These are phyloP conservation scores for Myotis findleyi DNA, from an alignment of 2,797 vertebrate species.

Conservation along the genomic window DNA sequence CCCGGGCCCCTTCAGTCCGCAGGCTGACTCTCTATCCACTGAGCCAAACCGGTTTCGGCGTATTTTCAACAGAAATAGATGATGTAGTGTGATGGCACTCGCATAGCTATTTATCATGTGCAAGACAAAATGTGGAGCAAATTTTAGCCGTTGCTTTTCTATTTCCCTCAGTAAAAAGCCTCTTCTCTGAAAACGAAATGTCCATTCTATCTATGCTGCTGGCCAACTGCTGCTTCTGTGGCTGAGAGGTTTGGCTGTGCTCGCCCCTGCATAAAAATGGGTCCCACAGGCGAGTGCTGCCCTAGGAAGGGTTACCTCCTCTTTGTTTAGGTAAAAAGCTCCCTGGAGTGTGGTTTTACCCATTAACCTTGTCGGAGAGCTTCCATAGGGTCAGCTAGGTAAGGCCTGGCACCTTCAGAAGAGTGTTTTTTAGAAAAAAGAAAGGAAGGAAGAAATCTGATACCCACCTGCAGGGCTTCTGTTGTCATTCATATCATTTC, in stretches of 20 bases:
- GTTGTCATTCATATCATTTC: constrained; percentile 79
- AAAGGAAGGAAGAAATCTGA: constrained; percentile 55
- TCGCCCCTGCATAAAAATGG: background rate
- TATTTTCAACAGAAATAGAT: background rate
- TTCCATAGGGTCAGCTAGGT: background rate
- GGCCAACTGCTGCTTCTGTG: background rate
- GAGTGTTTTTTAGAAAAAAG: background rate
- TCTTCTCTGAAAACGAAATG: background rate
- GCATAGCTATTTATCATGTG: background rate
- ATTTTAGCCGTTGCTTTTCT: background rate
- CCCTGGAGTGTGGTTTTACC: constrained; percentile 51
- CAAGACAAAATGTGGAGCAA: background rate
- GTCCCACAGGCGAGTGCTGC: background rate
- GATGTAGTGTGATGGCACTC: background rate
- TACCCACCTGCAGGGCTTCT: constrained; percentile 84
- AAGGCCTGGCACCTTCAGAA: constrained; percentile 59
- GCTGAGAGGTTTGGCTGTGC: background rate
- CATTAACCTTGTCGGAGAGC: constrained; percentile 22
- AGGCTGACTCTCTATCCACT: no score
- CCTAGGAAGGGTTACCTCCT: constrained; percentile 51
- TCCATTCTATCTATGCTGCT: background rate
- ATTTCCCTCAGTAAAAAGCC: background rate
- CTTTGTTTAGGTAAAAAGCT: constrained; percentile 65
- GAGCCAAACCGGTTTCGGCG: no score
- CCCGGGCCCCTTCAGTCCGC: no score